Evolutionary conservation across 2,888 invertebrate species (phyloP).

Genomic region (Spatulosminthurus flaviceps): DNA sequence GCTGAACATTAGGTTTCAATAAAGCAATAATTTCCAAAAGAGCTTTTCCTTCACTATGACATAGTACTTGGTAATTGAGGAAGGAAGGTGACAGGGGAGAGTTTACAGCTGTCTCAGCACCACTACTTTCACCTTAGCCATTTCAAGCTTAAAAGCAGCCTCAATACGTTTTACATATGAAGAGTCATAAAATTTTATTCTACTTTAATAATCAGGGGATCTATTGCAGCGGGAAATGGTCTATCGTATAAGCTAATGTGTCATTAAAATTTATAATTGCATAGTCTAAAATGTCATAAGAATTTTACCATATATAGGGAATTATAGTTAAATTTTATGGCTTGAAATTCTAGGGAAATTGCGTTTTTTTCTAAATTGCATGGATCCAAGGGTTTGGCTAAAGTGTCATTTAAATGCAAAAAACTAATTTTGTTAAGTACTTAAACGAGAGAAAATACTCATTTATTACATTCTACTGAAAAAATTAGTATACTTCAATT

Average conservation of each 20-base stretch:
- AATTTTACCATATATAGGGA: too few relatives aligned
- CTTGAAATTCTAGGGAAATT: too few relatives aligned
- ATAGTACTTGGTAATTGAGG: neutral
- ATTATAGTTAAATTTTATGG: too few relatives aligned
- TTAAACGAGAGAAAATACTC: too few relatives aligned
- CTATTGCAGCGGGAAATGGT: neutral
- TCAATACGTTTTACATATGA: conserved; percentile 5
- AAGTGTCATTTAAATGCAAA: too few relatives aligned
- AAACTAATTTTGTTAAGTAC: too few relatives aligned
- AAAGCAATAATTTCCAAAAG: conserved; percentile 26
- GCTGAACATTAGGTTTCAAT: conserved; percentile 34
- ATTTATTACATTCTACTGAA: too few relatives aligned
- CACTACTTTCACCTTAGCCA: neutral
- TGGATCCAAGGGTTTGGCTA: too few relatives aligned
- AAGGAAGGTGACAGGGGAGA: neutral
- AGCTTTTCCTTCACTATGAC: neutral
- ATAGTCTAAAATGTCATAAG: neutral
- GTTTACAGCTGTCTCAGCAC: neutral
- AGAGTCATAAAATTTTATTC: conserved; percentile 29
- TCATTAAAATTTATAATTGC: conserved; percentile 7
- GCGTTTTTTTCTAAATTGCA: too few relatives aligned
- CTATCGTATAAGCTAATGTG: neutral
- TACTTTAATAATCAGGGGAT: conserved; percentile 20
- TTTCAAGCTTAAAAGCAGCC: neutral
- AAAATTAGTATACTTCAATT: too few relatives aligned